Evolutionary conservation across 2,888 invertebrate genomes (phyloP), one percentile per base, ranked within the genome.

Genomic region (Lithophane socia): DNA sequence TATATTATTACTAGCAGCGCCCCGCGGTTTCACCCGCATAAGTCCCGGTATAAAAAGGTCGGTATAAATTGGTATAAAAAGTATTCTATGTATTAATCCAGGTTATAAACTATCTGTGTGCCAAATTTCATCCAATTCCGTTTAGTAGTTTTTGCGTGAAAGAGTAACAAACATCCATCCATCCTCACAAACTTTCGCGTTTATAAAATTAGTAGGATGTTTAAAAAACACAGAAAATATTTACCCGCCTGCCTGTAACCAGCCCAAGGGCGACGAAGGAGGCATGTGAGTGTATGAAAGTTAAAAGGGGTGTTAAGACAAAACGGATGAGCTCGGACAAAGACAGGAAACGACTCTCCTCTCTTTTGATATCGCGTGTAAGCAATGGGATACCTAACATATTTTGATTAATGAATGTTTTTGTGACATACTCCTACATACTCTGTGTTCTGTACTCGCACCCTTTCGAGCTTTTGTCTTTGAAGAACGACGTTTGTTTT

Each of bases 271-370:
- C 84, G 87, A 86, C 86, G 91, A 92, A 94, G 94, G 93, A 95
- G 92, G 91, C 93, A 92, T 93, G 91, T 94, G 94, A 94, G 92
- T 92, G 93, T 94, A 94, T 94, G 95, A 92, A 94, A 95, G 93
- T 95, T 95, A 94, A 95, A 96, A 94, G 95, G 96, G 96, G 96
- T 93, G 96, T 96, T 96, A 95, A 95, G 95, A 96, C 96, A 96
- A 96, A 96, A 96, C 96, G 96, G 93, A 96, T 96, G 96, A 96
- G 93, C 92, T 93, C 89, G 95, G 96, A 96, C 96, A 96, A 96
- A 96, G 96, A 94, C 94, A 95, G 95, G 95, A 96, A 95, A 94
- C 95, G 93, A 93, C 93, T 91, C 92, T 94, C 90, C 91, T 89
- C 93, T 91, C 92, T 95, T 96, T 96, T 94, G 94, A 95, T 94